Base-by-base conservation (phyloP, 1,140 invertebrate genomes). In the Scaptomyza graminum region DNA sequence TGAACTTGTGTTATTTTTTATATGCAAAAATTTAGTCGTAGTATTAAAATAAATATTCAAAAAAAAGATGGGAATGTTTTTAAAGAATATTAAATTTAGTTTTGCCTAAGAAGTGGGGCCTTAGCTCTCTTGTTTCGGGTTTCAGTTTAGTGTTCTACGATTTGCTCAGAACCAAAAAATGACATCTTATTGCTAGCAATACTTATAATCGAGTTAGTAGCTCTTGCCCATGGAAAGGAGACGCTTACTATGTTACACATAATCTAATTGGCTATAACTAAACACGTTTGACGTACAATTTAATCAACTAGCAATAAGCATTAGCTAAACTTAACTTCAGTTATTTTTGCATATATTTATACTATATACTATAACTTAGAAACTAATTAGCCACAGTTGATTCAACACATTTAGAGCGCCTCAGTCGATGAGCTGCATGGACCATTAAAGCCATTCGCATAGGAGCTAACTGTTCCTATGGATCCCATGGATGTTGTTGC, bases 391-490 rank as follows among this genome's bases (percentile, higher is more conserved):
- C 47, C 52, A 70, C 39, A 37, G 51, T 66, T 44, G 51, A 0
- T 57, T 61, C 41, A 54, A 60, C 31, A 52, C 18, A 15, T 77
- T 76, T 83, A 91, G 56, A 90, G 79, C 60, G 88, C 84, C 78
- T 91, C 90, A 79, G 82, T 84, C 75, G 88, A 91, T 60, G 90
- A 91, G 72, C 74, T 90, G 82, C 90, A 91, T 50, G 90, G 90
- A 54, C 90, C 90, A n/a, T 80, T 88, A 57, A 90, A 91, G 46
- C 88, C 90, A 43, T 73, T 85, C 11, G 15, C 31, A 50, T 44
- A 43, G 65, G 52, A n/a, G n/a, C 61, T 22, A 5, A 50, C 56
- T 25, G 61, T 44, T 51, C 49, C 41, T 37, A 46, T 31, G 55
- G 37, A 41, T n/a, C 62, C 54, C 39, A 51, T 12, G 6, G 65